phyloP scores from a whole-genome alignment of 2,113 vertebrate species.

The Pionites leucogaster region DNA sequence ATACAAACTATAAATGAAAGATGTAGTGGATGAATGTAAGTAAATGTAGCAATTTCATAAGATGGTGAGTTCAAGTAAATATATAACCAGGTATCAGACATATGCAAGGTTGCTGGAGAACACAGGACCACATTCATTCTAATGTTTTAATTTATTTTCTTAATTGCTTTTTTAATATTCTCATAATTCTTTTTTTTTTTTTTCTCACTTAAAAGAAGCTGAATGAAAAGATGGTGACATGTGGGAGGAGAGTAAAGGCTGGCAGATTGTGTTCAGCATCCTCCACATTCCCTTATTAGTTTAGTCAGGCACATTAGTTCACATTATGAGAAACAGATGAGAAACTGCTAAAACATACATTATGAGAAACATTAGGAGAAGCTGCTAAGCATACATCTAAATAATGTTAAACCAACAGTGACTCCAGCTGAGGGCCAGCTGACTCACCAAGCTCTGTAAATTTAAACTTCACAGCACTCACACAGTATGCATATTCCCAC shows the following conservation, averaged over 20 bases:
- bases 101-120: not conserved
- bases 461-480: not conserved
- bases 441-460: slow-evolving; percentile 31
- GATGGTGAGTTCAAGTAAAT: not conserved
- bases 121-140: not conserved
- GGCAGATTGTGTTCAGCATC: slow-evolving; percentile 23
- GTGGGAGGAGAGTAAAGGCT: not conserved
- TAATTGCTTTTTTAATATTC: not conserved
- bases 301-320: slow-evolving; percentile 49
- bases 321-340: slow-evolving; percentile 64
- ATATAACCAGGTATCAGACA: not conserved
- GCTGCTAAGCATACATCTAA: slow-evolving; percentile 41
- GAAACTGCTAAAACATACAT: slow-evolving; percentile 45
- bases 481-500: not conserved
- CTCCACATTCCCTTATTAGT: slow-evolving; percentile 39
- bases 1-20: not conserved
- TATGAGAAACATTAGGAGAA: slow-evolving; percentile 45
- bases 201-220: not conserved
- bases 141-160: not conserved
- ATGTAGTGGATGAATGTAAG: not conserved
- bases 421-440: slow-evolving; percentile 57
- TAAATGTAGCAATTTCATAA: not conserved
- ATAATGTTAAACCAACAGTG: slow-evolving; percentile 35
- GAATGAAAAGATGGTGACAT: not conserved
- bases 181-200: not conserved